Base-by-base conservation (phyloP, 2,797 vertebrate species). In the Hafferia zeledoni region DNA sequence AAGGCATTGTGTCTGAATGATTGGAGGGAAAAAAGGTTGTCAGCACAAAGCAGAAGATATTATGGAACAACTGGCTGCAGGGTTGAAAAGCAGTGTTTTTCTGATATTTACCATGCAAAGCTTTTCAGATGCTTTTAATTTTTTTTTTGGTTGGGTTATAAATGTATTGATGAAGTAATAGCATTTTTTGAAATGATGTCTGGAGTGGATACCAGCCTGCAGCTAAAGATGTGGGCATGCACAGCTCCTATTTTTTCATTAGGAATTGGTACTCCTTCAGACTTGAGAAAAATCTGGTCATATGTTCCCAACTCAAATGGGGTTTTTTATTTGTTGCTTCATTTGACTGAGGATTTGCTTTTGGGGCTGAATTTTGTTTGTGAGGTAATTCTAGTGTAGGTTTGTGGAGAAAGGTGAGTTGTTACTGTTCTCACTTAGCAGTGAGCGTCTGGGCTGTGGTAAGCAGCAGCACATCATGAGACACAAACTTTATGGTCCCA, bases 1-100 rank as follows among this genome's bases (percentile, higher is more conserved):
- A 97, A 96, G 96, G 97, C 98, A 97, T 98, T 97, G 97, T 98
- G 95, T 97, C 87, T 93, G 97, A 97, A 97, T 97, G 95, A 97
- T 97, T 91, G 94, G 95, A 95, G 88, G 82, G 94, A 93, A 95
- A 92, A 96, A 96, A 96, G 93, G 90, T 96, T 98, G 98, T 98
- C 97, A 96, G 97, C 97, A 96, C 95, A 96, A 94, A 95, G 83
- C 85, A 65, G 95, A 78, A 97, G 96, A 90, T 94, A 95, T 93
- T 98, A 96, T 27, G 83, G 94, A 95, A 93, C 95, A 95, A 82
- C 94, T 97, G 94, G 96, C 98, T 98, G 88, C 91, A 95, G 96
- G 97, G 71, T 91, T 97, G 57, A 72, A 96, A 94, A 89, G 82
- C 16, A 5, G 37, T 57, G 47, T 82, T 95, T 97, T 97, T 93